Base-by-base conservation (phyloP, 2,888 invertebrate species). In the Napeogenes sylphis region DNA sequence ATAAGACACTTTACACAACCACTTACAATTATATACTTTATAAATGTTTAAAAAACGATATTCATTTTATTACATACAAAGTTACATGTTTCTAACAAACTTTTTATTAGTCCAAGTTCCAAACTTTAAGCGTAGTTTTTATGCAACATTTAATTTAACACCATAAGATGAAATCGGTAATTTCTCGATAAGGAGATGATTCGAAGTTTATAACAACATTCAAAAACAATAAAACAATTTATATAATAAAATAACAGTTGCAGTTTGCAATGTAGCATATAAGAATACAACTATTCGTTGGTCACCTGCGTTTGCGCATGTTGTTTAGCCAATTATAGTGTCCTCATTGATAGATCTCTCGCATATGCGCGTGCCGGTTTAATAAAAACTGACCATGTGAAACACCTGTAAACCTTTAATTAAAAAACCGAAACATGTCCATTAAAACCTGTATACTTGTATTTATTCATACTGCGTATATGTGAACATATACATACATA, bases 271-370 rank as follows among this genome's bases (percentile, higher is more conserved):
- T 62, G 67, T 57, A 45, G 61, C 62, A 57, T 62, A 56, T 65
- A 68, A 65, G 63, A 68, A 62, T 56, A 59, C 58, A 66, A 69
- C 63, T 63, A 69, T 69, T 68, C 74, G 76, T 74, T 77, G 78
- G 78, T 79, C 87, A 87, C 85, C 86, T 89, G 88, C 80, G 73
- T 63, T 70, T 64, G 61, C 61, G 75, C 75, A 78, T 73, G 75
- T 75, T 72, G 73, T 70, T 78, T 75, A 72, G 70, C 80, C 84
- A 83, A 85, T 84, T 86, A 85, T 71, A 72, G 79, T 76, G 76
- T 76, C 72, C 70, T 77, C 79, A 82, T 81, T 82, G 82, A 84
- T 83, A 82, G 83, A 85, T 79, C 78, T 77, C 64, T 10, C 64
- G 74, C 75, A 70, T 71, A 72, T 77, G 78, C 82, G 75, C 82